Percentiles rank a stretch among this genome's conserved stretches.
phyloP scores from a whole-genome alignment of 2,113 vertebrate genomes.

The Sakesphorus luctuosus region DNA sequence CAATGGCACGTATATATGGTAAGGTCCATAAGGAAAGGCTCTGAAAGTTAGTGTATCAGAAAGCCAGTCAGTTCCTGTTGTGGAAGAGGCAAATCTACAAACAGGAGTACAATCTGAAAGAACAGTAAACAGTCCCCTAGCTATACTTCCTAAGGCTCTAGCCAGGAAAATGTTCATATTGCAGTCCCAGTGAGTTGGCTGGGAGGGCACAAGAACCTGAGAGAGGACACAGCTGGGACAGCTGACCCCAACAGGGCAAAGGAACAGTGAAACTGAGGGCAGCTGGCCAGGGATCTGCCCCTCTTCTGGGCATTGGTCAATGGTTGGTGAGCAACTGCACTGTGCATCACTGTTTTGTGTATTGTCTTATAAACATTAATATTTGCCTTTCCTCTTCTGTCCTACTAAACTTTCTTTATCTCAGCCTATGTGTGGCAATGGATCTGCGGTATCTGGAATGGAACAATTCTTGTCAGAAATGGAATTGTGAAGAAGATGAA shows the following conservation, averaged over 20 bases:
- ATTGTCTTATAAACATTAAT: neutral
- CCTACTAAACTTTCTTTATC: neutral
- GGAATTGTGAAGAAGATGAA: no score
- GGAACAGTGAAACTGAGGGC: fast-evolving
- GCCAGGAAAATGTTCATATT: neutral
- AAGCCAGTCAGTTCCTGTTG: neutral
- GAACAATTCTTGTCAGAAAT: no score
- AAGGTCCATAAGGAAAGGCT: neutral
- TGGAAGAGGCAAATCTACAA: neutral
- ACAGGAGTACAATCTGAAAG: neutral
- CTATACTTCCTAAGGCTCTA: neutral
- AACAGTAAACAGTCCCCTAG: neutral
- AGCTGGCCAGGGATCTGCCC: neutral
- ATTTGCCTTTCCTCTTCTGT: neutral
- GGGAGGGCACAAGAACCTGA: neutral
- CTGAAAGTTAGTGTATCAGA: neutral
- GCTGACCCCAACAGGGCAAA: neutral
- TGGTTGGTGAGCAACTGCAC: neutral
- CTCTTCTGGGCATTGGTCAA: neutral
- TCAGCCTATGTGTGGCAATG: fast-evolving
- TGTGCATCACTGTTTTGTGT: neutral
- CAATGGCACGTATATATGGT: neutral
- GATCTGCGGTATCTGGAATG: no score
- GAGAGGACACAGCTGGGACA: neutral
- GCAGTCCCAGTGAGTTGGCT: neutral